These are phyloP conservation scores for Nyctibius grandis DNA, from an alignment of 2,797 vertebrate genomes.

Conservation along the genomic window DNA sequence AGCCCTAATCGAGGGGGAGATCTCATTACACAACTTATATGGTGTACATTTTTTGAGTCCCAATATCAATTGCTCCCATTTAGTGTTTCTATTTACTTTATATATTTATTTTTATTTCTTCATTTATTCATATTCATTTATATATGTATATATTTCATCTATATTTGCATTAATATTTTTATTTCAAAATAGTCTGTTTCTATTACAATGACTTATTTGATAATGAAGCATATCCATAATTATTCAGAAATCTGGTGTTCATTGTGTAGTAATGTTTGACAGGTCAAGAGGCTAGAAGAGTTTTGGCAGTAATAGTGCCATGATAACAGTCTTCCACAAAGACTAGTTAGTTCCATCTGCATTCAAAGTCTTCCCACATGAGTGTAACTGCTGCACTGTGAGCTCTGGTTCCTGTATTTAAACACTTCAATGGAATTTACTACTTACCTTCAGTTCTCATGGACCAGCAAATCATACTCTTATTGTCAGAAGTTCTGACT, in stretches of 20 bases:
- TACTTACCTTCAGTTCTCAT: slow-evolving; percentile 27
- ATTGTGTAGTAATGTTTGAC: not conserved
- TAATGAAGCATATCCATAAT: not conserved
- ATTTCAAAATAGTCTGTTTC: not conserved
- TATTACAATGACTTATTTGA: not conserved
- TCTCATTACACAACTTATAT: not conserved
- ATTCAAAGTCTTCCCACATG: not conserved
- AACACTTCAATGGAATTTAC: not conserved
- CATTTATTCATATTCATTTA: not conserved
- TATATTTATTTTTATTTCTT: not conserved
- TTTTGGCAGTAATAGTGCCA: not conserved
- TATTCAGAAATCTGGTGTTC: not conserved
- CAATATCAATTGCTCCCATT: not conserved
- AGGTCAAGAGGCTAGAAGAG: not conserved
- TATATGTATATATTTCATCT: not conserved
- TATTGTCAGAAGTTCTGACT: not conserved
- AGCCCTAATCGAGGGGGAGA: not conserved
- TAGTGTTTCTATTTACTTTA: not conserved
- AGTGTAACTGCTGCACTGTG: not conserved
- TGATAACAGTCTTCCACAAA: not conserved
- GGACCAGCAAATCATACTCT: not conserved
- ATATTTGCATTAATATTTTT: not conserved
- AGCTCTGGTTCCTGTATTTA: not conserved
- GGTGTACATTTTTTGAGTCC: not conserved
- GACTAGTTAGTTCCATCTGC: not conserved